A percentile compares a stretch with the other conserved stretches of the same genome.
These are phyloP conservation scores for Rotaria magnacalcarata DNA, from an alignment of 2,888 invertebrate genomes.

Conservation along the genomic window DNA sequence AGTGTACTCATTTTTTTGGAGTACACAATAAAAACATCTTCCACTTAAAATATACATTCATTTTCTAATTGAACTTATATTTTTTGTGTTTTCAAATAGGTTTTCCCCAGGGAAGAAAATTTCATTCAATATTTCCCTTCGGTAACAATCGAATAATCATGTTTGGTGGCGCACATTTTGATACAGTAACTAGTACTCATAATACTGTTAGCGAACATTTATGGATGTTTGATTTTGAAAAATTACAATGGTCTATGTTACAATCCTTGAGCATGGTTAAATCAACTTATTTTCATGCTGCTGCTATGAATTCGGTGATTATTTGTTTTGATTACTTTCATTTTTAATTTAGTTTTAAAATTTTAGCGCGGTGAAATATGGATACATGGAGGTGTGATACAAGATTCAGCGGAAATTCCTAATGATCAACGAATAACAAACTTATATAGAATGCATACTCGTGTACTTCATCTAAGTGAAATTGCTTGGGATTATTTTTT, in stretches of 20 bases:
- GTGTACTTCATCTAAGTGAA: not conserved
- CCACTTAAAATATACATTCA: too few relatives aligned
- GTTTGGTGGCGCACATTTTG: slow-evolving; percentile 13
- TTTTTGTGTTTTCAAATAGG: not conserved
- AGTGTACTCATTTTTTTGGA: too few relatives aligned
- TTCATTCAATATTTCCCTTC: slow-evolving; percentile 19
- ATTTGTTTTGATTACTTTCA: not conserved
- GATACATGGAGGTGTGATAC: not conserved
- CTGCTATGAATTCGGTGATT: slow-evolving; percentile 5
- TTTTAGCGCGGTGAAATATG: slow-evolving; percentile 30
- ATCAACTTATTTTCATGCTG: slow-evolving; percentile 30
- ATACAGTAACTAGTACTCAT: not conserved
- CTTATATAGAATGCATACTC: not conserved
- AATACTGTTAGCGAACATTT: not conserved
- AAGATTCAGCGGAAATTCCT: too few relatives aligned
- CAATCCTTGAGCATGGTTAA: not conserved
- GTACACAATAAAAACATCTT: too few relatives aligned
- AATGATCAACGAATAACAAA: not conserved
- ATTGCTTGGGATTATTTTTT: slow-evolving; percentile 17
- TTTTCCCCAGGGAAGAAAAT: slow-evolving; percentile 4
- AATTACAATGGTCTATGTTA: slow-evolving; percentile 32
- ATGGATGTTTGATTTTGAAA: slow-evolving; percentile 17
- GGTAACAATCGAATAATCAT: not conserved
- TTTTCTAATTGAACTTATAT: too few relatives aligned
- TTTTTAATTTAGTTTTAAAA: not conserved